These are phyloP conservation scores for Bedellia somnulentella DNA, from an alignment of 2,888 invertebrate genomes.

Conservation along the genomic window DNA sequence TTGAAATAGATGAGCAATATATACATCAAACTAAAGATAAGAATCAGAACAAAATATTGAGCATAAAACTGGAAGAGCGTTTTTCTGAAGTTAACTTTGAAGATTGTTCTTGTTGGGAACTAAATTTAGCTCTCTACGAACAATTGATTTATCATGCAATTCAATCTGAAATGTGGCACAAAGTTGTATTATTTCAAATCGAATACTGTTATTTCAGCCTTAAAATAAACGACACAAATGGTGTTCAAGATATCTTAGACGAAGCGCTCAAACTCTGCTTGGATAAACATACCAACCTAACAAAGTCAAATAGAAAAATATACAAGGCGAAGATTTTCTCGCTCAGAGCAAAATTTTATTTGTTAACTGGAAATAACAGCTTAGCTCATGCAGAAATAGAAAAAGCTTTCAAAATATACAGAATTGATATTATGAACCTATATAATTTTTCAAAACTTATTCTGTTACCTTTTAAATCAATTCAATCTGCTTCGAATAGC, in stretches of 20 bases:
- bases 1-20: constrained; percentile 30
- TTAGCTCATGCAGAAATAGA: constrained; percentile 29
- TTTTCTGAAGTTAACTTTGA: constrained; percentile 31
- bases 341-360: constrained; percentile 27
- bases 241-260: constrained; percentile 24
- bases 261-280: constrained; percentile 28
- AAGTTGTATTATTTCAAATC: constrained; percentile 32
- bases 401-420: constrained; percentile 27
- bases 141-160: constrained; percentile 40
- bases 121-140: constrained; percentile 33
- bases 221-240: constrained; percentile 24
- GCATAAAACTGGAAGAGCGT: constrained; percentile 29
- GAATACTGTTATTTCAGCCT: constrained; percentile 28
- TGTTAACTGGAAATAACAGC: constrained; percentile 21
- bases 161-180: constrained; percentile 35
- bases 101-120: constrained; percentile 37
- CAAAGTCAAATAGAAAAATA: constrained; percentile 20
- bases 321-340: constrained; percentile 36
- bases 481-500: too few relatives aligned
- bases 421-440: constrained; percentile 27
- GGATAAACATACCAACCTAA: neutral
- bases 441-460: too few relatives aligned
- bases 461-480: too few relatives aligned
- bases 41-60: constrained; percentile 17
- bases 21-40: constrained; percentile 13